Percentiles rank a stretch among this genome's conserved stretches.
These are phyloP conservation scores for Arbacia lixula DNA, from an alignment of 53 echinoderm and acorn worm genomes.

Conservation along the genomic window DNA sequence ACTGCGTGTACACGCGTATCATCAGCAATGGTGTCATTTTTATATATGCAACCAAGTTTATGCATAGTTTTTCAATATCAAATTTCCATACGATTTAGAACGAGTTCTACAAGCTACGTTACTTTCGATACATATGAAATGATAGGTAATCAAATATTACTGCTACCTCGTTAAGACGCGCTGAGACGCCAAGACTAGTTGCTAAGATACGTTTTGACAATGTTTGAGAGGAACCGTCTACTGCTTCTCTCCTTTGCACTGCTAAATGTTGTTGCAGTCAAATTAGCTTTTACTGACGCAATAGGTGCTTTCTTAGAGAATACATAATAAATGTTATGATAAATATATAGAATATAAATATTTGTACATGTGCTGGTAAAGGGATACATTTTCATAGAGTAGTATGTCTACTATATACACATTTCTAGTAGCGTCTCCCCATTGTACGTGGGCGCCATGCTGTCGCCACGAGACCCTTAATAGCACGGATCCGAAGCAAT, in stretches of 20 bases:
- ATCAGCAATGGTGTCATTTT: constrained; percentile 25
- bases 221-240: background rate
- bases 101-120: background rate
- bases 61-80: constrained; percentile 39
- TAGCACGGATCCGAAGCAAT: constrained; percentile 11
- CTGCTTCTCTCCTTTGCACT: background rate
- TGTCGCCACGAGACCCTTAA: constrained; percentile 27
- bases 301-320: constrained; percentile 16
- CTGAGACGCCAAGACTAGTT: constrained; percentile 7
- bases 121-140: background rate
- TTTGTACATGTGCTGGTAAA: constrained; percentile 61
- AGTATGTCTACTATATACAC: constrained; percentile 43
- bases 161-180: too few species aligned
- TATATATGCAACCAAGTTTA: constrained; percentile 29
- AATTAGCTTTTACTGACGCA: constrained; percentile 3
- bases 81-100: constrained; percentile 1
- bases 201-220: constrained; percentile 13
- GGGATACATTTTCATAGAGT: constrained; percentile 30
- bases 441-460: background rate
- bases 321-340: constrained; percentile 24
- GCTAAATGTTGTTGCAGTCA: constrained; percentile 15
- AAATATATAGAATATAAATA: constrained; percentile 45
- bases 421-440: background rate
- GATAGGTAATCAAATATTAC: background rate
- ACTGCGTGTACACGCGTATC: constrained; percentile 5